Conservation (phyloP, 2,113 vertebrate species). For the Cheilinus undulatus region DNA sequence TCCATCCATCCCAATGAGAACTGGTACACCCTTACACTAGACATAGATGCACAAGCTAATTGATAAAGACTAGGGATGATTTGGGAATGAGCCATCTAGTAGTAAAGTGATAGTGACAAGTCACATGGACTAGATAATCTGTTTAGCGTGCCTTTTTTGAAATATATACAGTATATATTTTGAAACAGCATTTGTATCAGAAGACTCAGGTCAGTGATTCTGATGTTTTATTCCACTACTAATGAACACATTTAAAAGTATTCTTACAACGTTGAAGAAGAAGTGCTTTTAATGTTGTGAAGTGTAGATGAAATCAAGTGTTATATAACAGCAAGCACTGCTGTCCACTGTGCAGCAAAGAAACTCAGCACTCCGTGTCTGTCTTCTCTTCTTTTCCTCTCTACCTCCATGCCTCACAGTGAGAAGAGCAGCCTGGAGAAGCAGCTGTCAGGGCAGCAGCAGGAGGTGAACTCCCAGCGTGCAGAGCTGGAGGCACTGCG, state of each 20-base stretch:
- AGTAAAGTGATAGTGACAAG: no score
- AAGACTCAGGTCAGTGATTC: no score
- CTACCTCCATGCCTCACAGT: conserved; percentile 63
- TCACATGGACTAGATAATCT: no score
- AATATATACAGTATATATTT: no score
- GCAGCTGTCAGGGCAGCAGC: conserved; percentile 69
- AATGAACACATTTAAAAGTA: background rate
- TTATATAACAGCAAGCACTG: conserved; percentile 3
- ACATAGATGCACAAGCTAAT: no score
- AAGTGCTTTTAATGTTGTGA: conserved; percentile 13
- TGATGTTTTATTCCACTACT: no score
- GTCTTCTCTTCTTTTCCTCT: conserved; percentile 16
- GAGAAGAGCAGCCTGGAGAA: conserved; percentile 82
- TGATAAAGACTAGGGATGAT: no score
- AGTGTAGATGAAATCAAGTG: background rate
- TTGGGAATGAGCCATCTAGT: no score
- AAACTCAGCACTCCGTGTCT: conserved; percentile 4
- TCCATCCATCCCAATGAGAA: no score
- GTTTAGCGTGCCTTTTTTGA: no score
- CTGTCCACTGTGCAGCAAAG: conserved; percentile 1
- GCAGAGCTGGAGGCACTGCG: conserved; percentile 77
- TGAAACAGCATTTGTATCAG: no score
- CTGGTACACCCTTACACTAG: no score
- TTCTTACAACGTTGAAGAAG: background rate
- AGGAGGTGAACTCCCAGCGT: conserved; percentile 64